Evolutionary conservation across 1,140 invertebrate genomes (phyloP).

Genomic region (Cheumatopsyche charites): DNA sequence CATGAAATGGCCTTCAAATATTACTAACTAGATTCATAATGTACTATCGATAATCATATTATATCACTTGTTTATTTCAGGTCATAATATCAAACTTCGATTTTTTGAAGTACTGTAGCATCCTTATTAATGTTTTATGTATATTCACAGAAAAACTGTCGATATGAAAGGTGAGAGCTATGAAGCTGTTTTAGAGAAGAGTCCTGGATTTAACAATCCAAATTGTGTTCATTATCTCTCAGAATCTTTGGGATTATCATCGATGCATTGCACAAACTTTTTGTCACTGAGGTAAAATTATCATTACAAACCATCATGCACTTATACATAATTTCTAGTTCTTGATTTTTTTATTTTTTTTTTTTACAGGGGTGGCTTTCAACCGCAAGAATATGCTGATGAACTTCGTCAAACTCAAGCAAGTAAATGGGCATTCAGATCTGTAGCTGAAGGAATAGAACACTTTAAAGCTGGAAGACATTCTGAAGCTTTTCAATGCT

Average conservation of each 20-base stretch:
- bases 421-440: conserved; percentile 90
- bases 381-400: conserved; percentile 79
- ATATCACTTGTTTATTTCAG: conserved; percentile 13
- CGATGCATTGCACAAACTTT: conserved; percentile 77
- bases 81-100: not conserved
- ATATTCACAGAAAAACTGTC: conserved; percentile 72
- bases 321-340: conserved; percentile 34
- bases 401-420: conserved; percentile 87
- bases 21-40: not conserved
- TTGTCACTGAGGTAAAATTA: conserved; percentile 76
- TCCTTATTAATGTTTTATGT: not conserved
- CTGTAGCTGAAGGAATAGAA: conserved; percentile 90
- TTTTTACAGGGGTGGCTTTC: conserved; percentile 71
- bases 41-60: conserved; percentile 6
- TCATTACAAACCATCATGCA: no score
- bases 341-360: conserved; percentile 32
- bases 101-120: conserved; percentile 5
- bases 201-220: conserved; percentile 87
- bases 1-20: not conserved
- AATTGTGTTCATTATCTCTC: conserved; percentile 83
- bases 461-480: conserved; percentile 91
- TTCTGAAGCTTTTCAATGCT: conserved; percentile 91
- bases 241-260: conserved; percentile 72
- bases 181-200: conserved; percentile 83
- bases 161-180: conserved; percentile 80